A percentile compares a stretch with the other conserved stretches of the same genome.
Conservation (phyloP, 1,140 invertebrate species). For the Hylaeus anthracinus region DNA sequence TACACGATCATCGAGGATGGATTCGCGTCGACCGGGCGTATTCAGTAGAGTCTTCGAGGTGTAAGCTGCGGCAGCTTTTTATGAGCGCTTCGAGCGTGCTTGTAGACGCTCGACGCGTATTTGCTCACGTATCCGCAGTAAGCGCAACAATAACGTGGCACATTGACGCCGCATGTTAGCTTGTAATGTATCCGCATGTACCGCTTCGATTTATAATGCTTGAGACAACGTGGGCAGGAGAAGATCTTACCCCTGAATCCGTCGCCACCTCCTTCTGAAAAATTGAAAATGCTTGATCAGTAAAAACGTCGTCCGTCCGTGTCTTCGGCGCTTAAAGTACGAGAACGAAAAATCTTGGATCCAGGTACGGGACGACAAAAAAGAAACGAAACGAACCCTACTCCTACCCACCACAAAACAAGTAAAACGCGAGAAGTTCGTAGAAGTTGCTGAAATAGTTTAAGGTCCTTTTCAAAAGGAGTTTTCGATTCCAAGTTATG, state of each 20-base stretch:
- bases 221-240: not conserved
- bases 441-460: too few species aligned
- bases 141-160: not conserved
- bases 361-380: too few species aligned
- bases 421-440: too few species aligned
- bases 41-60: not conserved
- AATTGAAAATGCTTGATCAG: not conserved
- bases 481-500: too few species aligned
- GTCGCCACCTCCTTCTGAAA: not conserved
- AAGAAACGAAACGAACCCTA: not conserved
- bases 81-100: not conserved
- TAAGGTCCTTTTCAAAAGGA: too few species aligned
- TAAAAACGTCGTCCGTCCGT: not conserved
- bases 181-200: conserved; percentile 4
- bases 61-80: not conserved
- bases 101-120: conserved; percentile 6
- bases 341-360: not conserved
- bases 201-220: not conserved
- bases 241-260: not conserved
- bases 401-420: too few species aligned
- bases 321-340: not conserved
- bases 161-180: not conserved
- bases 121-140: conserved; percentile 1
- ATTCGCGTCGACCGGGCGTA: too few species aligned
- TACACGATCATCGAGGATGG: too few species aligned